Evolutionary conservation across 2,113 vertebrate species (phyloP).

Genomic region (Alethe diademata): DNA sequence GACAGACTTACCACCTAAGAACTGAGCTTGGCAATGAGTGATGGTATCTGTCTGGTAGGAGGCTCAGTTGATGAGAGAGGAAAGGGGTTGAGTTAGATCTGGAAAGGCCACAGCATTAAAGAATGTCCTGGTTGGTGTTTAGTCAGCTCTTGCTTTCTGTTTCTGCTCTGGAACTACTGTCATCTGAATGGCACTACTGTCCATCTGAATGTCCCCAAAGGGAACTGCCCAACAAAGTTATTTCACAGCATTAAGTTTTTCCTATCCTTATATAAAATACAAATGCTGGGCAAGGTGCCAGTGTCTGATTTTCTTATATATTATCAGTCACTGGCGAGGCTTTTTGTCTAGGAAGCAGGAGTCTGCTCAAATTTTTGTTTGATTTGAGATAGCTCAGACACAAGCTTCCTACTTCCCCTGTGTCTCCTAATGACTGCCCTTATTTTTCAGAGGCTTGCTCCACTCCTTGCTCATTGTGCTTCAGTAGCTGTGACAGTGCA

Average conservation of each 20-base stretch:
- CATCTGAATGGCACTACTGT: neutral
- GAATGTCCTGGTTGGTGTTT: neutral
- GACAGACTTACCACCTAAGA: neutral
- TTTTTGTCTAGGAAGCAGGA: neutral
- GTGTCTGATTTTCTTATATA: neutral
- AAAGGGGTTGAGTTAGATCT: neutral
- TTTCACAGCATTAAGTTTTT: neutral
- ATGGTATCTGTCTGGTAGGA: accelerated
- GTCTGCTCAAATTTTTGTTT: neutral
- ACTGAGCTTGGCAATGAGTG: neutral
- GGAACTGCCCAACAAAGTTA: neutral
- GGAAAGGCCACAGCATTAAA: neutral
- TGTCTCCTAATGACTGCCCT: neutral
- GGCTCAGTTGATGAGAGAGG: neutral
- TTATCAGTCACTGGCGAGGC: neutral
- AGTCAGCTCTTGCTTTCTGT: neutral
- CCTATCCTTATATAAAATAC: neutral
- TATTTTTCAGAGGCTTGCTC: neutral
- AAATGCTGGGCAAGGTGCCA: neutral
- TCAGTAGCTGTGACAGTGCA: neutral
- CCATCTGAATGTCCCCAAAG: neutral
- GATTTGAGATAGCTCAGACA: neutral
- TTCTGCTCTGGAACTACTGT: neutral
- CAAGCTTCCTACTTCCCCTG: neutral
- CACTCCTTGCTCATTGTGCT: neutral